phyloP scores from a whole-genome alignment of 2,888 invertebrate genomes.

The Notocelia uddmanniana region DNA sequence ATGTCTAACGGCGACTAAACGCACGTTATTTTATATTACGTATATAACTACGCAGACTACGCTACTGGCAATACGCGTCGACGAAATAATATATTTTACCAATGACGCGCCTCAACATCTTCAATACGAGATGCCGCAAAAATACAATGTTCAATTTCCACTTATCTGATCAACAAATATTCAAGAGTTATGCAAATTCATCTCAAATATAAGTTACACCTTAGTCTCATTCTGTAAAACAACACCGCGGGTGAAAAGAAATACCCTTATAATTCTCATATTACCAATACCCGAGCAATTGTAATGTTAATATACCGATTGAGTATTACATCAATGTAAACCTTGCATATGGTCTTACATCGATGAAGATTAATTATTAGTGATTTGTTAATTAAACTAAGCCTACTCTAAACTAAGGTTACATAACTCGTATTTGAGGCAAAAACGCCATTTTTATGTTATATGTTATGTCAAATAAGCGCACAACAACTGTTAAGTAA shows the following conservation, averaged over 20 bases:
- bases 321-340: background rate
- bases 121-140: slow-evolving; percentile 2
- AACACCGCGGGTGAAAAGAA: too few relatives aligned
- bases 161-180: slow-evolving; percentile 31
- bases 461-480: background rate
- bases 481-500: slow-evolving; percentile 6
- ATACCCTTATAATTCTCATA: background rate
- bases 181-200: background rate
- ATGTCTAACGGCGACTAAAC: background rate
- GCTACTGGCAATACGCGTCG: slow-evolving; percentile 38
- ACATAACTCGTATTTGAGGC: slow-evolving; percentile 4
- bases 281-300: background rate
- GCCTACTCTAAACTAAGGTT: slow-evolving; percentile 1
- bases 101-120: slow-evolving; percentile 26
- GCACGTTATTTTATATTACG: background rate
- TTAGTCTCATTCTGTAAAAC: background rate
- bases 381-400: background rate
- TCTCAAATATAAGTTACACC: slow-evolving; percentile 9
- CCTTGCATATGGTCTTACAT: background rate
- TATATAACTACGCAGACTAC: slow-evolving; percentile 16
- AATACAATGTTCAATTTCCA: slow-evolving; percentile 6
- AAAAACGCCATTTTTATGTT: background rate
- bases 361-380: background rate
- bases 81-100: background rate
- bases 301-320: background rate